phyloP scores from a whole-genome alignment of 2,888 invertebrate genomes.

The Tetramorium bicarinatum region DNA sequence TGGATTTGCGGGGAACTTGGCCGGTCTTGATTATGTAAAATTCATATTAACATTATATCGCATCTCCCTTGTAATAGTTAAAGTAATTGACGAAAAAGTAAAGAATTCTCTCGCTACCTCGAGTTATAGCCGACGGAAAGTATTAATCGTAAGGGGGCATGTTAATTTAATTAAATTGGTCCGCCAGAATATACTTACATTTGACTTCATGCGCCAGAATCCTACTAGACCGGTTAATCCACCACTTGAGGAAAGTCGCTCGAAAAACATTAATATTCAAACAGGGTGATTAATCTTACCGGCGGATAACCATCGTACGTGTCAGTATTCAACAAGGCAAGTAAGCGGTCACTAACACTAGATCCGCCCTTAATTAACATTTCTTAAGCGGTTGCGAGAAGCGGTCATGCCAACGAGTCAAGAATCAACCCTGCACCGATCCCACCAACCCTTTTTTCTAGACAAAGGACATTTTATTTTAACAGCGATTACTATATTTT shows the following conservation, averaged over 20 bases:
- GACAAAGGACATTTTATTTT: slow-evolving; percentile 18
- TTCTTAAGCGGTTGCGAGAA: slow-evolving; percentile 37
- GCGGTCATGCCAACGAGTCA: slow-evolving; percentile 21
- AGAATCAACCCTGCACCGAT: slow-evolving; percentile 18
- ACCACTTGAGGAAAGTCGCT: slow-evolving; percentile 45
- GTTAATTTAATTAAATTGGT: slow-evolving; percentile 46
- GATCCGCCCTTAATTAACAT: slow-evolving; percentile 56
- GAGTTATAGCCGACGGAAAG: not conserved
- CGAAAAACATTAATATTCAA: slow-evolving; percentile 57
- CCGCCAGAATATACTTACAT: not conserved
- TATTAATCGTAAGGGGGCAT: slow-evolving; percentile 17
- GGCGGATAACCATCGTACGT: slow-evolving; percentile 52
- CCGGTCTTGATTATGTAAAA: not conserved
- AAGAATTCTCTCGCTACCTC: not conserved
- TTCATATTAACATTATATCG: not conserved
- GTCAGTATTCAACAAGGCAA: slow-evolving; percentile 56
- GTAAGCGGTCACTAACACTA: slow-evolving; percentile 56
- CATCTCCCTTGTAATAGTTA: not conserved
- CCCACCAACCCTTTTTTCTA: not conserved
- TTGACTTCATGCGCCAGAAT: slow-evolving; percentile 21
- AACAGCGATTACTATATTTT: not conserved
- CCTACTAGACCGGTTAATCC: slow-evolving; percentile 50
- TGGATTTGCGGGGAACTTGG: slow-evolving; percentile 34
- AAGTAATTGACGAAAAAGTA: not conserved
- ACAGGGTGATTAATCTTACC: slow-evolving; percentile 49